phyloP scores from a whole-genome alignment of 2,113 vertebrate genomes.

The Nannobrachium achirus region DNA sequence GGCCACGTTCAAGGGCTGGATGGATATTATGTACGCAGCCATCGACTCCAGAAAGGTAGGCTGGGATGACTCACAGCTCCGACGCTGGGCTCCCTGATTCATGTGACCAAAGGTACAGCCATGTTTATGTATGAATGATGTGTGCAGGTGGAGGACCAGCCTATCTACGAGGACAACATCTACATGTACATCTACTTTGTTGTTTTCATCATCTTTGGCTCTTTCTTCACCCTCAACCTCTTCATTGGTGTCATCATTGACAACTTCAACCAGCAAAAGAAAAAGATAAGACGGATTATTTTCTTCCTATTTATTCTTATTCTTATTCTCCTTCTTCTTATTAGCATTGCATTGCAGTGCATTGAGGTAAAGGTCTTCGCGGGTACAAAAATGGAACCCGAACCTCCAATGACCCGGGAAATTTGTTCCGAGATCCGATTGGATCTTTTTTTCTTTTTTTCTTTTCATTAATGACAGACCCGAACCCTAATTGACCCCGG shows the following conservation, averaged over 20 bases:
- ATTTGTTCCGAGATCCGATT: no score
- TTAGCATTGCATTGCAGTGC: no score
- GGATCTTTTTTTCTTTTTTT: no score
- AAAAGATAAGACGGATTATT: conserved; percentile 94
- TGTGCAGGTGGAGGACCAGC: conserved; percentile 86
- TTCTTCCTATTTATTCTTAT: conserved; percentile 17
- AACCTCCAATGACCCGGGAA: no score
- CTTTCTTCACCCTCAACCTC: conserved; percentile 98
- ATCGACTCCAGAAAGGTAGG: conserved; percentile 95
- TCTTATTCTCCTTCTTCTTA: no score
- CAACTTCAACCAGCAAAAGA: conserved; percentile 99
- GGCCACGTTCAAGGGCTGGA: conserved; percentile 99
- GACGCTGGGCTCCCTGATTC: neutral
- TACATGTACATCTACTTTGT: conserved; percentile 99
- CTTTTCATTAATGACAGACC: no score
- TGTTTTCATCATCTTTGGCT: conserved; percentile 99
- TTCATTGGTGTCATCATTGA: conserved; percentile 99
- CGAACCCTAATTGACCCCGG: no score
- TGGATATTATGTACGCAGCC: conserved; percentile 99
- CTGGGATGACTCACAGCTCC: neutral
- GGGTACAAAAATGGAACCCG: no score
- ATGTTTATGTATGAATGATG: conserved; percentile 6
- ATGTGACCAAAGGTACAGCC: neutral
- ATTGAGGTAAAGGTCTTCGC: no score
- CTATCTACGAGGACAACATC: conserved; percentile 94